Conservation (phyloP, 1,140 invertebrate species). For the Pollicipes pollicipes region DNA sequence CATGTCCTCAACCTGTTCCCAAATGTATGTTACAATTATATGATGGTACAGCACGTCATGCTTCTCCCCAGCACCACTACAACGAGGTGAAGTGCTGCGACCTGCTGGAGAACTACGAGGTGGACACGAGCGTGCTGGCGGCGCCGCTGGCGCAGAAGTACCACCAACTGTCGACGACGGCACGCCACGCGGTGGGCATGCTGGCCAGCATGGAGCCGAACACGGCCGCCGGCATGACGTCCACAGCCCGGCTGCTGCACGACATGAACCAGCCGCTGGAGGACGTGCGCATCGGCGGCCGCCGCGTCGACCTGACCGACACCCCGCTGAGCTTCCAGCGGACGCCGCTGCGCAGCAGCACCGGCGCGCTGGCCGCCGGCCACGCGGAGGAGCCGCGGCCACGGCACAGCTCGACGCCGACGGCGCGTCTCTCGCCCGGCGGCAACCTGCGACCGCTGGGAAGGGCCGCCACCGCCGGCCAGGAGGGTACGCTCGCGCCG, state of each 20-base stretch:
- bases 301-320: not conserved
- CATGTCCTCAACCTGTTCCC: no score
- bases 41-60: no score
- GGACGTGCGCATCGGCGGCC: slow-evolving; percentile 4
- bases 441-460: not conserved
- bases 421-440: not conserved
- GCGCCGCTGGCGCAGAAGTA: not conserved
- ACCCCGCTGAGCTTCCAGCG: slow-evolving; percentile 1
- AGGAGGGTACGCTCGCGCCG: not conserved
- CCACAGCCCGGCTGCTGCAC: slow-evolving; percentile 1
- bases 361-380: slow-evolving; percentile 15
- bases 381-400: not conserved
- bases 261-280: slow-evolving; percentile 3
- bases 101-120: not conserved
- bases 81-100: slow-evolving; percentile 1
- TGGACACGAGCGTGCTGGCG: not conserved
- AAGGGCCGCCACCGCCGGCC: no score
- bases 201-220: not conserved
- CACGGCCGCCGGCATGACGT: not conserved
- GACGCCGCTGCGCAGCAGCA: slow-evolving; percentile 14
- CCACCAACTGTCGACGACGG: not conserved
- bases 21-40: no score
- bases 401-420: not conserved
- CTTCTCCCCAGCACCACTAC: not conserved
- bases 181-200: not conserved